Percentiles rank a stretch among this genome's conserved stretches.
Conservation (phyloP, 2,113 vertebrate species). For the Picathartes gymnocephalus region DNA sequence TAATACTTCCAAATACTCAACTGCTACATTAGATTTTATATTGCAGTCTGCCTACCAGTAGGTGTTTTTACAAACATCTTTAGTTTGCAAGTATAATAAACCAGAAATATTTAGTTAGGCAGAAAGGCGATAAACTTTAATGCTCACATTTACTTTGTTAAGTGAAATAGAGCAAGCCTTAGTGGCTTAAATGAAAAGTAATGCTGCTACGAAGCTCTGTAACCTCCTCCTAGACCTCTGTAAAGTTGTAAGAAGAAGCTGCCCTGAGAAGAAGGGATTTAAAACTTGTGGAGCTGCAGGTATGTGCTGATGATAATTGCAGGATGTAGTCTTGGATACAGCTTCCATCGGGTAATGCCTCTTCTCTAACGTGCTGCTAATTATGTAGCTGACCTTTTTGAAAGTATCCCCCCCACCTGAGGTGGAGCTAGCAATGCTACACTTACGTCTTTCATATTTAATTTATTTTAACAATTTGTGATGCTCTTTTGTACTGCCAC, state of each 20-base stretch:
- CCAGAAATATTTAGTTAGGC: slow-evolving; percentile 2
- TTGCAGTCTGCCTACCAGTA: not conserved
- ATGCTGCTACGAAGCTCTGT: slow-evolving; percentile 40
- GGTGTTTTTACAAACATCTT: not conserved
- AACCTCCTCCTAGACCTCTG: slow-evolving; percentile 8
- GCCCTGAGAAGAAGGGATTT: not conserved
- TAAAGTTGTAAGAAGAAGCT: not conserved
- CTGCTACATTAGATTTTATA: not conserved
- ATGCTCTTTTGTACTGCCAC: not conserved
- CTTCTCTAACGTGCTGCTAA: slow-evolving; percentile 45
- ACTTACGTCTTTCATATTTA: not conserved
- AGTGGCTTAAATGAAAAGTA: not conserved
- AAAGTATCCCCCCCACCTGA: not conserved
- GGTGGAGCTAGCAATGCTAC: not conserved
- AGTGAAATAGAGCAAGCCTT: not conserved
- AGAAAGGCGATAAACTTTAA: not conserved
- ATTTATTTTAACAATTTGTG: slow-evolving; percentile 1
- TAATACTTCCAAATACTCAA: not conserved
- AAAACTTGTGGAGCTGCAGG: not conserved
- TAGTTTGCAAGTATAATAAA: not conserved
- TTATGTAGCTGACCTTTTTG: not conserved
- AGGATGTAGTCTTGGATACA: not conserved
- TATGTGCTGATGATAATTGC: not conserved
- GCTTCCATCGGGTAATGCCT: not conserved
- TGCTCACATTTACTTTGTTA: not conserved